These are phyloP conservation scores for Spea hammondii DNA, from an alignment of 2,797 vertebrate species.

Conservation along the genomic window DNA sequence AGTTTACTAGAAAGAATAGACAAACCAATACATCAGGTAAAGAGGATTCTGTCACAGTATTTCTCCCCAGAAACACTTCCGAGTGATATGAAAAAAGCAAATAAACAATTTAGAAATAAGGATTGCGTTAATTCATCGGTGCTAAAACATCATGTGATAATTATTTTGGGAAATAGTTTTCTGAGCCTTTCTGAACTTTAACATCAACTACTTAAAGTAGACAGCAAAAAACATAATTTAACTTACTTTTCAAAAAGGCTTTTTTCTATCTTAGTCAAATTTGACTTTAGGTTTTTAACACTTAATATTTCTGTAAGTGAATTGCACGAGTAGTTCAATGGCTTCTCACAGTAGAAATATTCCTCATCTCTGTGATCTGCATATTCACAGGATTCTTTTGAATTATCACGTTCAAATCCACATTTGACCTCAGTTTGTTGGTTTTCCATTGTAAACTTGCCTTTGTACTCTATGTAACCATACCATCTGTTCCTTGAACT, in stretches of 20 bases:
- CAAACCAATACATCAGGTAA: too few species aligned
- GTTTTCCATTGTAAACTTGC: constrained; percentile 1
- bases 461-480: neutral
- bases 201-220: too few species aligned
- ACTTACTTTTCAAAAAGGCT: neutral
- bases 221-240: too few species aligned
- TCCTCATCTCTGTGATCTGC: constrained; percentile 54
- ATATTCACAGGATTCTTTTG: constrained; percentile 47
- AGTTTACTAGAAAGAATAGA: too few species aligned
- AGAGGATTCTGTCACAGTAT: too few species aligned
- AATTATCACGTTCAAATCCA: constrained; percentile 9
- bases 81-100: too few species aligned
- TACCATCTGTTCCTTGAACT: constrained; percentile 51
- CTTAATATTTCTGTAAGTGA: constrained; percentile 29
- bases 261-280: neutral
- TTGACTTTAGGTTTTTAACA: neutral
- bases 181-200: too few species aligned
- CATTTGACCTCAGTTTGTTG: neutral
- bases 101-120: too few species aligned
- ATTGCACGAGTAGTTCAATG: constrained; percentile 38
- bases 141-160: too few species aligned
- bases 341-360: constrained; percentile 54
- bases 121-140: too few species aligned
- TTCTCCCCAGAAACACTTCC: too few species aligned
- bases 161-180: too few species aligned